phyloP scores from a whole-genome alignment of 92 coral and sea anemone genomes.

The Heteractis magnifica region DNA sequence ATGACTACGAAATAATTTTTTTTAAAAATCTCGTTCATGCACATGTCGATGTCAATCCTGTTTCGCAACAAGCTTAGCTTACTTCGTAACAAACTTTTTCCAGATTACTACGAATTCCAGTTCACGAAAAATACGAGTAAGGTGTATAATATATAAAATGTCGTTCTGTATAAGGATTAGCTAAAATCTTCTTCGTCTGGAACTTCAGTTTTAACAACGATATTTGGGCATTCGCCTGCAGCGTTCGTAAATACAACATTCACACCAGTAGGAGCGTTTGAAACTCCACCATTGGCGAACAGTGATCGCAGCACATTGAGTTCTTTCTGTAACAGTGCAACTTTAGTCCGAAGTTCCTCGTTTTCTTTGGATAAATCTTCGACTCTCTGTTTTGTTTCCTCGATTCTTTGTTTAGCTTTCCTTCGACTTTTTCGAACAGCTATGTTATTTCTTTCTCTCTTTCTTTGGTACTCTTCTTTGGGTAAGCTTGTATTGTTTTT shows the following conservation, averaged over 20 bases:
- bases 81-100: neutral
- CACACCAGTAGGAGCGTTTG: conserved; percentile 63
- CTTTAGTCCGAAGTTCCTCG: conserved; percentile 86
- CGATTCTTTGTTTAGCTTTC: conserved; percentile 91
- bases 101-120: neutral
- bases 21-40: too few relatives aligned
- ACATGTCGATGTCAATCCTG: neutral
- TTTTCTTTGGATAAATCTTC: conserved; percentile 77
- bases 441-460: conserved; percentile 89
- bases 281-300: conserved; percentile 88
- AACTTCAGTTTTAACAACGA: conserved; percentile 25
- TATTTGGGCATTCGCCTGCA: conserved; percentile 7
- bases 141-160: neutral
- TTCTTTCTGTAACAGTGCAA: conserved; percentile 90
- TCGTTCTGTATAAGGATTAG: neutral
- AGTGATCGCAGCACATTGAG: conserved; percentile 92
- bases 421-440: conserved; percentile 98
- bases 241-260: conserved; percentile 68
- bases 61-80: neutral
- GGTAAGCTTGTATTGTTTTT: neutral
- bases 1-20: too few relatives aligned
- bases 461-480: conserved; percentile 67
- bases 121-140: neutral
- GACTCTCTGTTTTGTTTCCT: conserved; percentile 86
- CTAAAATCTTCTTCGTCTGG: conserved; percentile 12